phyloP scores from a whole-genome alignment of 2,113 vertebrate genomes.

The Arizona elegans region DNA sequence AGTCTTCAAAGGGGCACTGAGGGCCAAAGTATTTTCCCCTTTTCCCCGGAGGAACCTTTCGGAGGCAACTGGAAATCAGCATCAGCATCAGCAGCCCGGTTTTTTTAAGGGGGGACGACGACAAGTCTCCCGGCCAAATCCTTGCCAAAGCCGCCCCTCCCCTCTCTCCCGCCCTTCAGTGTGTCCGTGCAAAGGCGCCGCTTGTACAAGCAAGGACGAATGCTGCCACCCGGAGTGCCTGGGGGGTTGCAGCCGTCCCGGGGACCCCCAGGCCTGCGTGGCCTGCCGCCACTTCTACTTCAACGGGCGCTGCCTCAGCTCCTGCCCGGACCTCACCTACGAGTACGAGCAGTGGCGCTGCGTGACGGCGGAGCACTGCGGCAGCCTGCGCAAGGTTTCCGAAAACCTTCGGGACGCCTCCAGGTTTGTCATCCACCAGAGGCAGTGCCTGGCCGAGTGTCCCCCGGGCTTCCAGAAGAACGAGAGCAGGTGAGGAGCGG shows the following conservation, averaged over 20 bases:
- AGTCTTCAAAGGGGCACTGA: not conserved
- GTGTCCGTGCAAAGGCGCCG: conserved; percentile 60
- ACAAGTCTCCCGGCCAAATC: not conserved
- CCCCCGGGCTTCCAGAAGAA: conserved; percentile 75
- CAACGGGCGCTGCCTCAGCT: conserved; percentile 66
- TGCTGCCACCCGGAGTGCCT: conserved; percentile 77
- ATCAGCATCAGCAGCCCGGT: not conserved
- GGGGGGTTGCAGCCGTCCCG: conserved; percentile 69
- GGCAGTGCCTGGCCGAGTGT: conserved; percentile 68
- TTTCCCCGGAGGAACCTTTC: not conserved
- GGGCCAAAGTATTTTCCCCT: not conserved
- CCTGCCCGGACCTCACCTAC: conserved; percentile 73
- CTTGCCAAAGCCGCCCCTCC: not conserved
- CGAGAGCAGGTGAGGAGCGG: conserved; percentile 66
- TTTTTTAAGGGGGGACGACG: not conserved
- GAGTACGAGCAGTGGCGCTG: conserved; percentile 78
- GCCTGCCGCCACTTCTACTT: conserved; percentile 78
- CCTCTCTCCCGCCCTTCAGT: conserved; percentile 43
- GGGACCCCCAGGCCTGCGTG: conserved; percentile 62
- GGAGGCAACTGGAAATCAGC: not conserved
- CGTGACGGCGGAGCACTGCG: conserved; percentile 69
- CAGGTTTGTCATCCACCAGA: conserved; percentile 72
- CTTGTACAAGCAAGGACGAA: conserved; percentile 60
- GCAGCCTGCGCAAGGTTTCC: conserved; percentile 70
- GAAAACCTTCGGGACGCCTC: conserved; percentile 63